Base-by-base conservation (phyloP, 37 sponge, comb jelly and placozoan species). In the Cliona cf. orientalis region DNA sequence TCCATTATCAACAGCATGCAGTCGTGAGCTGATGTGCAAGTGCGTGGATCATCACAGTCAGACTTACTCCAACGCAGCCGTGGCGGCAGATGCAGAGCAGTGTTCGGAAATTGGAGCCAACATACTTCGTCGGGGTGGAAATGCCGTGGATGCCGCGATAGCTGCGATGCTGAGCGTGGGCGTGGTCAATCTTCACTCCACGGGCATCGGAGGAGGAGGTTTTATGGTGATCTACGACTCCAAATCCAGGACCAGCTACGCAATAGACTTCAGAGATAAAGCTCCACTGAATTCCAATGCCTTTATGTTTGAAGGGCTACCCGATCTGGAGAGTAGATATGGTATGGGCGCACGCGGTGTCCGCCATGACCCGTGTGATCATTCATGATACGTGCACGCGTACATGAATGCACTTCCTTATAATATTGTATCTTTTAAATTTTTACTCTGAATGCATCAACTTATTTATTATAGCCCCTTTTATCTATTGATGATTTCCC, bases 201-300 rank as follows among this genome's bases (percentile, higher is more conserved):
- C 90, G 5, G 97, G 97, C 6, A 84, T 97, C 19, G 97, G 97
- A 58, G 97, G 97, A 32, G 97, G 97, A 21, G 97, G 97, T 37
- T 97, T 94, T 70, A 86, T 97, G 90, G 85, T 97, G 42, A 74
- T 83, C 32, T 90, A 90, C 89, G 83, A 87, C 46, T 71, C 80
- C 6, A 70, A 78, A 3, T 75, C 49, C 9, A 49, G 65, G 26
- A 43, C 33, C 22, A 58, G 90, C 11, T 66, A 79, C 7, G 66
- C 69, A 12, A 56, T 94, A 23, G 89, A 97, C 75, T 97, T 89
- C 83, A 72, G 97, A 76, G 94, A 97, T 46, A 53, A 22, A 6
- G 97, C 97, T 29, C 97, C 97, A 0, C n/a, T 17, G 21, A 35
- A 55, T 23, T 86, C 95, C 0, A 70, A 34, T 23, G 2, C 37